phyloP scores from a whole-genome alignment of 2,113 vertebrate species.

The Dendropsophus ebraccatus region DNA sequence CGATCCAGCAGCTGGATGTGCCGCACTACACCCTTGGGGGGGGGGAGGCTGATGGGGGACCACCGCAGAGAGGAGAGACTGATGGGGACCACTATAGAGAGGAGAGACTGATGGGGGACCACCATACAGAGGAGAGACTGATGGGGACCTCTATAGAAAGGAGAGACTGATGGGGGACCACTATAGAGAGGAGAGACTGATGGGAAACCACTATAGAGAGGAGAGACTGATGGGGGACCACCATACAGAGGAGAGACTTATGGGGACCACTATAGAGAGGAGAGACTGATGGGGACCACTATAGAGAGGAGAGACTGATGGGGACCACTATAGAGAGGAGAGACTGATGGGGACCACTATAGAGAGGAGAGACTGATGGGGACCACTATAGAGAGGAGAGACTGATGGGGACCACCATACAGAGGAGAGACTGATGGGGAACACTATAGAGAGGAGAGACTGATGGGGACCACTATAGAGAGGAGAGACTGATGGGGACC shows the following conservation, averaged over 20 bases:
- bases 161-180: too few species aligned
- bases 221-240: not conserved
- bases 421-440: too few species aligned
- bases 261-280: too few species aligned
- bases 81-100: not conserved
- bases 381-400: not conserved
- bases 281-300: too few species aligned
- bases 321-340: not conserved
- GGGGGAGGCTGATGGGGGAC: too few species aligned
- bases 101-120: too few species aligned
- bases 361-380: too few species aligned
- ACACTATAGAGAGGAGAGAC: too few species aligned
- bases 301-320: not conserved
- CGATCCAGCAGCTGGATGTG: not conserved
- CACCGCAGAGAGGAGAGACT: not conserved
- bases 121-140: not conserved
- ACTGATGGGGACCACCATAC: not conserved
- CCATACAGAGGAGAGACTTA: not conserved
- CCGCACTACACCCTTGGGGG: not conserved
- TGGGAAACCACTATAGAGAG: not conserved
- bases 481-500: not conserved
- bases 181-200: too few species aligned
- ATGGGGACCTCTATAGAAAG: not conserved
- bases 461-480: too few species aligned
- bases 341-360: too few species aligned